These are phyloP conservation scores for Apamea sordens DNA, from an alignment of 2,888 invertebrate species.

Conservation along the genomic window DNA sequence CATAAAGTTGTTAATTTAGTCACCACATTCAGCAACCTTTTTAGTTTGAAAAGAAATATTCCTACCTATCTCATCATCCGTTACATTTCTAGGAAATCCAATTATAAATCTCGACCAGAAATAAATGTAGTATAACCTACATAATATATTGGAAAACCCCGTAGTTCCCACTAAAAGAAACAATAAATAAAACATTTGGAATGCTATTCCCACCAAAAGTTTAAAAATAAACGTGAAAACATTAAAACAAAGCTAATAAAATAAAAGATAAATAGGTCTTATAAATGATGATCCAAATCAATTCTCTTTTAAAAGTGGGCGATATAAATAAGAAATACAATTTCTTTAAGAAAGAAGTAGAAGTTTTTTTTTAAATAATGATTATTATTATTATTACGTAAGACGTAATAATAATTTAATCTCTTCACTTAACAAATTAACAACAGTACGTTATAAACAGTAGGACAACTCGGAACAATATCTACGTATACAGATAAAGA, in stretches of 20 bases:
- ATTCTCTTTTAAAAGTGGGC: slow-evolving; percentile 17
- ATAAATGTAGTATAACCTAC: not conserved
- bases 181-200: slow-evolving; percentile 31
- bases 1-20: too few species aligned
- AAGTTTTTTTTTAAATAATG: too few species aligned
- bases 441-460: too few species aligned
- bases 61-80: not conserved
- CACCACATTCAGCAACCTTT: not conserved
- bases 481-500: too few species aligned
- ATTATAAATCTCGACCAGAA: not conserved
- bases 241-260: slow-evolving; percentile 27
- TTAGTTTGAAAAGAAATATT: not conserved
- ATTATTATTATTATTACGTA: too few species aligned
- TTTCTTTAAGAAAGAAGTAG: too few species aligned
- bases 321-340: too few species aligned
- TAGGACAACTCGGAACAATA: too few species aligned
- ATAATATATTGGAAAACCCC: slow-evolving; percentile 16
- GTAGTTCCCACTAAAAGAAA: slow-evolving; percentile 1
- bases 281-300: slow-evolving; percentile 33
- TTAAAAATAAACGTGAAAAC: slow-evolving; percentile 18
- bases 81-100: not conserved
- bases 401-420: too few species aligned
- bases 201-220: slow-evolving; percentile 1
- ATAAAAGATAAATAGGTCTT: slow-evolving; percentile 32
- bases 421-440: too few species aligned